Conservation (phyloP, 2,797 vertebrate genomes). For the Hypotaenidia philippensis region DNA sequence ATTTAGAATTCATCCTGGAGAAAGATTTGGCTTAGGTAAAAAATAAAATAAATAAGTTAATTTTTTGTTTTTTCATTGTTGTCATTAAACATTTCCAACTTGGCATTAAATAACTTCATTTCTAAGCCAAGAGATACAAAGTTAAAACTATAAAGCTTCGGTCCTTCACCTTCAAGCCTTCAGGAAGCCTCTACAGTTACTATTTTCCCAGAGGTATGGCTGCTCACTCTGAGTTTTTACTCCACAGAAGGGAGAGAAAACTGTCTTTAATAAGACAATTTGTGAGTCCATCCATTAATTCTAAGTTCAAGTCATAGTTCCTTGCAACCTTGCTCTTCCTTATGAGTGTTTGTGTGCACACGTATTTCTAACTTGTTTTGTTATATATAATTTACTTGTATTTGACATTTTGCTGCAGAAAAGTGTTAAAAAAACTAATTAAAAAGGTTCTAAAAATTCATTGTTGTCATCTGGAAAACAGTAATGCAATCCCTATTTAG, state of each 20-base stretch:
- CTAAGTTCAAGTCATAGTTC: background rate
- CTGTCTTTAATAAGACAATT: background rate
- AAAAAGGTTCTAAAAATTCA: slow-evolving; percentile 26
- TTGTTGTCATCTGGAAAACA: slow-evolving; percentile 5
- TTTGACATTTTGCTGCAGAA: background rate
- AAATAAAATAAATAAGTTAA: background rate
- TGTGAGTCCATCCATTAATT: background rate
- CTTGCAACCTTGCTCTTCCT: background rate
- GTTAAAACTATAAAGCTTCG: background rate
- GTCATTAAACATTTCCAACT: background rate
- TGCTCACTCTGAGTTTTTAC: background rate
- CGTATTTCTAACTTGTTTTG: background rate
- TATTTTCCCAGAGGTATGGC: background rate
- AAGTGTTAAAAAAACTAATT: slow-evolving; percentile 1
- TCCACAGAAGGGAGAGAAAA: background rate
- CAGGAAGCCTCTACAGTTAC: background rate
- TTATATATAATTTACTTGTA: background rate
- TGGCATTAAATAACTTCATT: background rate
- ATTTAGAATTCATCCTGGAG: background rate
- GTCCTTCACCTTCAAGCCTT: background rate
- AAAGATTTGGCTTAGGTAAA: background rate
- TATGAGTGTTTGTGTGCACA: background rate
- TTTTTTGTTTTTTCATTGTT: background rate
- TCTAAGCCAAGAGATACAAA: background rate
- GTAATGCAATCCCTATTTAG: background rate